Base-by-base conservation (phyloP, 2,888 invertebrate genomes). In the Leucozona laternaria region DNA sequence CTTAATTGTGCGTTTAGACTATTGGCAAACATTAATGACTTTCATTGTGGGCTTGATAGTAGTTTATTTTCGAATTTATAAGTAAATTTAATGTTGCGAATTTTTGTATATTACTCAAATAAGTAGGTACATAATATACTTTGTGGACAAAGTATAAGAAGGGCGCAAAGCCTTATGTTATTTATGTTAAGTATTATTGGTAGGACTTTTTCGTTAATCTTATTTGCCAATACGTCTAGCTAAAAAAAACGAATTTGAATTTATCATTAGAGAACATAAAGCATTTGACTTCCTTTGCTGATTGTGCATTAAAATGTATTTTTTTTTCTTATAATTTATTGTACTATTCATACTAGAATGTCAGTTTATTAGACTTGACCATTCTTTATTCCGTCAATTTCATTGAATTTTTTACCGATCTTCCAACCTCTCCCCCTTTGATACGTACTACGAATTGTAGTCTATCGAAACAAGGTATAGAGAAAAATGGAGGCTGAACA, bases 1-100 rank as follows among this genome's bases (percentile, higher is more conserved):
- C 81, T 72, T 76, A 82, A 77, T 77, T 82, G 71, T 64, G 71
- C 81, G 71, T 66, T 70, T 71, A 8, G 25, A 28, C 45, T 22
- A 20, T 2, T 13, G 15, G n/a, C 25, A 28, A 25, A 34, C 25
- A 71, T 62, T 68, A 45, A 68, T 71, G 71, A 48, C 6, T 37
- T 40, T 57, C 20, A 31, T 53, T 50, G 75, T 80, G 64, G 79
- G 79, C 40, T 79, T 66, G 8, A 43, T 28, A 31, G 11, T 17
- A 25, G 7, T 37, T 60, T 22, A 22, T 60, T 37, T 37, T 22
- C 20, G 2, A 34, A 37, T 15, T 8, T 34, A 34, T 17, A n/a
- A n/a, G 4, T 22, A 2, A 17, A 58, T 40, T 25, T 60, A 60
- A 37, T 40, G 40, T 22, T 40, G n/a, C n/a, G 13, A 37, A 7